phyloP scores from a whole-genome alignment of 2,113 vertebrate genomes.

The Halichoerus grypus region DNA sequence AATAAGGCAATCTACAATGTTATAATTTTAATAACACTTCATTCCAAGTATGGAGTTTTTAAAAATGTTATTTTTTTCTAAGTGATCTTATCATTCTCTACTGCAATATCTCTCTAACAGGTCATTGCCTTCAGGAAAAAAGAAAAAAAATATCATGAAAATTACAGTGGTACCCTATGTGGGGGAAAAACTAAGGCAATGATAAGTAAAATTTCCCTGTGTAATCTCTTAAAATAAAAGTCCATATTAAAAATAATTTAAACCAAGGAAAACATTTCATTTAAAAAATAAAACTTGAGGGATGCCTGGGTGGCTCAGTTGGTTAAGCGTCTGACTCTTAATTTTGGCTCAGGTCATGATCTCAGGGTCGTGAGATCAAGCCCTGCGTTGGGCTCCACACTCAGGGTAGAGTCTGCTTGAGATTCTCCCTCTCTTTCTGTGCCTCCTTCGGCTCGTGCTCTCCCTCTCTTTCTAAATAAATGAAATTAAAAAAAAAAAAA shows the following conservation, averaged over 20 bases:
- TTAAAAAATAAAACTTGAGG: slow-evolving; percentile 4
- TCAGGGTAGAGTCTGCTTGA: background rate
- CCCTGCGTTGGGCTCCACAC: background rate
- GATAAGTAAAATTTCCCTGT: background rate
- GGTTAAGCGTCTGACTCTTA: background rate
- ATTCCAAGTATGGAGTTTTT: background rate
- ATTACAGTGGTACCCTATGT: background rate
- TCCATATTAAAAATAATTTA: background rate
- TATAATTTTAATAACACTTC: background rate
- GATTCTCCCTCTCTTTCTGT: background rate
- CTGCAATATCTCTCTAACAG: background rate
- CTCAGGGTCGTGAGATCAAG: background rate
- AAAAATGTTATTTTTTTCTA: background rate
- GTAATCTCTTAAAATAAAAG: background rate
- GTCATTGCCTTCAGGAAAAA: background rate
- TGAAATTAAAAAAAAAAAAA: background rate
- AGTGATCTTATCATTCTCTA: background rate
- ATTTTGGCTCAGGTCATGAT: background rate
- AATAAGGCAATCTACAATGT: background rate
- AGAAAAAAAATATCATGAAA: background rate
- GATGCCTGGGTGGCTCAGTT: background rate
- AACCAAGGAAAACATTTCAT: slow-evolving; percentile 21
- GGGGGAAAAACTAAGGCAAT: background rate
- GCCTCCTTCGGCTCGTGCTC: background rate
- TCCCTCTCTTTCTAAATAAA: background rate